Percentiles rank a stretch among this genome's conserved stretches.
Evolutionary conservation across 2,113 vertebrate genomes (phyloP).

Genomic region (Phocoena phocoena): DNA sequence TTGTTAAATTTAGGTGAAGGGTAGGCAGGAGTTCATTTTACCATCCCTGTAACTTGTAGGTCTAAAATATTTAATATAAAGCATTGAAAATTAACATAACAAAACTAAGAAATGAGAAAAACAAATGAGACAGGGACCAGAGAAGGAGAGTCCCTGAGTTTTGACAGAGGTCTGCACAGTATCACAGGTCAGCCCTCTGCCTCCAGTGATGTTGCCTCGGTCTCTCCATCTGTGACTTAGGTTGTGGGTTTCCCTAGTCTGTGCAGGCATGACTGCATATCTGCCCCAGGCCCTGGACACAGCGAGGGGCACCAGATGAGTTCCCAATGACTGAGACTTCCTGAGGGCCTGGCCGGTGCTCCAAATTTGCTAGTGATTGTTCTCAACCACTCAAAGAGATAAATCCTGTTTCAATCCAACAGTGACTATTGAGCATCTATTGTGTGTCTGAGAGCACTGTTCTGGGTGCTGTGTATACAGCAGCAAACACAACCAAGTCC

Average conservation of each 20-base stretch:
- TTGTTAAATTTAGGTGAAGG: neutral
- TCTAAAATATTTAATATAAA: constrained; percentile 38
- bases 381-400: neutral
- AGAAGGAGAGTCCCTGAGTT: neutral
- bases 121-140: neutral
- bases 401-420: neutral
- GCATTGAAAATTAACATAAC: neutral
- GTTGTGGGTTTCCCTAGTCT: neutral
- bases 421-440: neutral
- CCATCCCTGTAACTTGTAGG: neutral
- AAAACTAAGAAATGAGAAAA: neutral
- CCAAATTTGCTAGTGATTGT: neutral
- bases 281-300: neutral
- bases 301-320: neutral
- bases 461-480: neutral
- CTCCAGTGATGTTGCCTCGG: neutral
- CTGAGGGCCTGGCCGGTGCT: neutral
- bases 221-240: neutral
- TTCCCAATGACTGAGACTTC: neutral
- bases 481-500: neutral
- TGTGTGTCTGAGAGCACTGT: neutral
- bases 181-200: neutral
- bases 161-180: neutral
- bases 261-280: neutral
- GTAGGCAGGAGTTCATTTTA: neutral